phyloP scores from a whole-genome alignment of 2,888 invertebrate species.

The Ophonus ardosiacus region DNA sequence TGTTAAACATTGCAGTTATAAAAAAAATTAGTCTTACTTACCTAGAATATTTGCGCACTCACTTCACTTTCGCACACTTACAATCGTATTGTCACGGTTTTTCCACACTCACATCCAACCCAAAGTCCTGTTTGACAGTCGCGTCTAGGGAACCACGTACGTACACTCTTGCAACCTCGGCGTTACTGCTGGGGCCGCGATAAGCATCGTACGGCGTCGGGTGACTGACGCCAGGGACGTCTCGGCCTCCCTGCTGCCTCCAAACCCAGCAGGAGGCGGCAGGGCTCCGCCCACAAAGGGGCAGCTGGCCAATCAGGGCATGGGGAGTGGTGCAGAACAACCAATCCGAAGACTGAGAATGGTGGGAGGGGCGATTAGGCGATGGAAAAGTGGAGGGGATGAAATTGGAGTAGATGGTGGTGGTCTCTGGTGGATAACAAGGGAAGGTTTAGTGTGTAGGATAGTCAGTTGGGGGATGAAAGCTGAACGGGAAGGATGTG shows the following conservation, averaged over 20 bases:
- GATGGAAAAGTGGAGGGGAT: background rate
- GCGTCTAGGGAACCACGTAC: slow-evolving; percentile 68
- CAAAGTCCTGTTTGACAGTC: slow-evolving; percentile 18
- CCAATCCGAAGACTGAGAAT: slow-evolving; percentile 70
- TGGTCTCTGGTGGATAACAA: slow-evolving; percentile 73
- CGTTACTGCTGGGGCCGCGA: slow-evolving; percentile 64
- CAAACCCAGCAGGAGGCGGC: slow-evolving; percentile 69
- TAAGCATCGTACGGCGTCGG: slow-evolving; percentile 71
- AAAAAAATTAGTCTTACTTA: no score
- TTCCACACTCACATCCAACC: background rate
- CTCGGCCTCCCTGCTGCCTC: slow-evolving; percentile 74
- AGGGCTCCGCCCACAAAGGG: slow-evolving; percentile 67
- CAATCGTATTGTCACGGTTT: no score
- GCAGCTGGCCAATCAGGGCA: slow-evolving; percentile 71
- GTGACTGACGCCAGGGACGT: slow-evolving; percentile 70
- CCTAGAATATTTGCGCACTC: no score
- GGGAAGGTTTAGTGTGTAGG: slow-evolving; percentile 39
- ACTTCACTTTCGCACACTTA: no score
- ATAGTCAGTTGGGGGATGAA: background rate
- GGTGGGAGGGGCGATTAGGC: slow-evolving; percentile 62
- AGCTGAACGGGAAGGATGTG: background rate
- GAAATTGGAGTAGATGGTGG: slow-evolving; percentile 69
- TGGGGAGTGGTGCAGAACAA: slow-evolving; percentile 65
- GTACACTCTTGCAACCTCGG: slow-evolving; percentile 71
- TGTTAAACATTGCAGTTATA: no score